Conservation (phyloP, 1,140 invertebrate species). For the Venustaconcha ellipsiformis region DNA sequence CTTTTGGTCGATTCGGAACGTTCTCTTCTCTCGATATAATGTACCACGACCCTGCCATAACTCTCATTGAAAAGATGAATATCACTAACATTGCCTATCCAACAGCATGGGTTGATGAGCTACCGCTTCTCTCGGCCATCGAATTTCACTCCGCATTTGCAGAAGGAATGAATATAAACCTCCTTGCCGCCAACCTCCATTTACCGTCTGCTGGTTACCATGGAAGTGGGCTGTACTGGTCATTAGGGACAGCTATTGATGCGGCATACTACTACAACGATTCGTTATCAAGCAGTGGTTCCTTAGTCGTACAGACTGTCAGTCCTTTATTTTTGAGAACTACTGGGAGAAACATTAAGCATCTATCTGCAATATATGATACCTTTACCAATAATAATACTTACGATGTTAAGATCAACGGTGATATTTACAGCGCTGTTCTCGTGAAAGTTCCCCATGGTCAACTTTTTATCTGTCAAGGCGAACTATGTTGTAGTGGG, state of each 20-base stretch:
- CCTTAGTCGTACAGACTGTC: conserved; percentile 33
- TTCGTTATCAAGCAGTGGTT: conserved; percentile 11
- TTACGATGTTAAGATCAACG: conserved; percentile 8
- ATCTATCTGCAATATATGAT: no score
- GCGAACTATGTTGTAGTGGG: conserved; percentile 38
- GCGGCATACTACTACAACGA: conserved; percentile 38
- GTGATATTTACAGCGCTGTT: conserved; percentile 4
- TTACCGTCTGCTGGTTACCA: conserved; percentile 68
- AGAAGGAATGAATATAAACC: no score
- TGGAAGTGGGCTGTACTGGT: conserved; percentile 73
- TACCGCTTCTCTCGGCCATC: no score
- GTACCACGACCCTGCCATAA: no score
- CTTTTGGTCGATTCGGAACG: no score
- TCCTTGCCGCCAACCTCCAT: no score
- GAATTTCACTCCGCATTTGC: no score
- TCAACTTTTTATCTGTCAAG: conserved; percentile 27
- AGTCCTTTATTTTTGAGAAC: conserved; percentile 5
- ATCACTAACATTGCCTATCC: no score
- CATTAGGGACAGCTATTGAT: conserved; percentile 50
- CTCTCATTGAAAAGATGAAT: no score
- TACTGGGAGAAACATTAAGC: no score
- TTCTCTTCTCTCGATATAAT: no score
- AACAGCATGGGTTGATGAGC: no score
- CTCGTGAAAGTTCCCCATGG: conserved; percentile 1
- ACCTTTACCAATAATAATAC: background rate